Conservation (phyloP, 2,888 invertebrate genomes). For the Gryllus longicercus region DNA sequence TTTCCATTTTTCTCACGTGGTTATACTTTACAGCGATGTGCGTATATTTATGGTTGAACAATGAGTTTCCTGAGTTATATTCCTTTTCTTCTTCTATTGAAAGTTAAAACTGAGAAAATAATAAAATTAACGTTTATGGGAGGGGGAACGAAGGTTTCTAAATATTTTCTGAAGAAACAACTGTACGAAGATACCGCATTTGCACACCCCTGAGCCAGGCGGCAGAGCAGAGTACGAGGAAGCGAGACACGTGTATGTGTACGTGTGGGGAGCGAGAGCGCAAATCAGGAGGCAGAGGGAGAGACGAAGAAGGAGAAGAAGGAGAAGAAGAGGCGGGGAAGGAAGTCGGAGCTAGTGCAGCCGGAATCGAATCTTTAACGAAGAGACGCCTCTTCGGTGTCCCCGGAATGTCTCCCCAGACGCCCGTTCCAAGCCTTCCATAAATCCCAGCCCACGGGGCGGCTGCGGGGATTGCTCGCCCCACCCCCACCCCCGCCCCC, state of each 20-base stretch:
- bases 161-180: no score
- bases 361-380: conserved; percentile 32
- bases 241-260: background rate
- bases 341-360: conserved; percentile 6
- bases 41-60: no score
- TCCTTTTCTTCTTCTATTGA: no score
- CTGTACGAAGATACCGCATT: background rate
- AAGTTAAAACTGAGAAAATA: no score
- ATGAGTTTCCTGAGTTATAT: no score
- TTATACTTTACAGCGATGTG: no score
- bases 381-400: conserved; percentile 32
- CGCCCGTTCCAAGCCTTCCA: conserved; percentile 30
- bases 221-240: background rate
- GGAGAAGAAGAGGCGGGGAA: background rate
- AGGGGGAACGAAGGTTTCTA: no score
- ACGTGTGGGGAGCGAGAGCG: background rate
- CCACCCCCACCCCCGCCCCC: no score
- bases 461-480: background rate
- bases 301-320: background rate
- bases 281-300: background rate
- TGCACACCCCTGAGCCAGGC: background rate
- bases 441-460: conserved; percentile 26
- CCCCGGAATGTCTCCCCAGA: conserved; percentile 32
- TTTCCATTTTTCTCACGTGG: no score
- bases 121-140: no score